These are phyloP conservation scores for Probaryconus sp. DNA, from an alignment of 1,140 invertebrate species.

Conservation along the genomic window DNA sequence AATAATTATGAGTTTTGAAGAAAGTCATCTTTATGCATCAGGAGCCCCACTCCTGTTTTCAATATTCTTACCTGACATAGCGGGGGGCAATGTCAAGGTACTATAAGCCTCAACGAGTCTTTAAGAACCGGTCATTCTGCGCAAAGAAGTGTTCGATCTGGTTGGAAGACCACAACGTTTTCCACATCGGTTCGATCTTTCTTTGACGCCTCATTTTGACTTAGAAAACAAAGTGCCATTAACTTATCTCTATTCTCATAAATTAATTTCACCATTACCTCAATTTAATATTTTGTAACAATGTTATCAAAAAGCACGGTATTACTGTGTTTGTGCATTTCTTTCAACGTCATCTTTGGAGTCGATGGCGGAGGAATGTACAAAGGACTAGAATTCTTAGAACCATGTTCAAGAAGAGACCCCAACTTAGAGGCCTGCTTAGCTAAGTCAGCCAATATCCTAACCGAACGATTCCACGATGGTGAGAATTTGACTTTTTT, in stretches of 20 bases:
- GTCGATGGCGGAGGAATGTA: slow-evolving; percentile 68
- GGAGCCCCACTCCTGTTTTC: slow-evolving; percentile 45
- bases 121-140: slow-evolving; percentile 70
- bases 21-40: slow-evolving; percentile 42
- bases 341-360: slow-evolving; percentile 5
- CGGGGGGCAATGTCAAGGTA: slow-evolving; percentile 78
- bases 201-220: slow-evolving; percentile 14
- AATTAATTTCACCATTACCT: background rate
- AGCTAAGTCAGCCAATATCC: slow-evolving; percentile 83
- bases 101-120: slow-evolving; percentile 74
- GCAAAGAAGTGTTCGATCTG: slow-evolving; percentile 66
- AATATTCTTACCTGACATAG: slow-evolving; percentile 55
- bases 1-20: slow-evolving; percentile 46
- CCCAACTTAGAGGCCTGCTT: slow-evolving; percentile 86
- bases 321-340: slow-evolving; percentile 48
- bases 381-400: slow-evolving; percentile 79
- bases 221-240: slow-evolving; percentile 16
- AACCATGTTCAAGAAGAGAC: slow-evolving; percentile 83
- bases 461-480: slow-evolving; percentile 82
- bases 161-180: slow-evolving; percentile 45
- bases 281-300: background rate
- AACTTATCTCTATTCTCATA: slow-evolving; percentile 8
- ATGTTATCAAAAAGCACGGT: slow-evolving; percentile 41
- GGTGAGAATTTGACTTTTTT: slow-evolving; percentile 70
- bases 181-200: slow-evolving; percentile 20